Conservation (phyloP, 1,140 invertebrate genomes). For the Psix sp. region DNA sequence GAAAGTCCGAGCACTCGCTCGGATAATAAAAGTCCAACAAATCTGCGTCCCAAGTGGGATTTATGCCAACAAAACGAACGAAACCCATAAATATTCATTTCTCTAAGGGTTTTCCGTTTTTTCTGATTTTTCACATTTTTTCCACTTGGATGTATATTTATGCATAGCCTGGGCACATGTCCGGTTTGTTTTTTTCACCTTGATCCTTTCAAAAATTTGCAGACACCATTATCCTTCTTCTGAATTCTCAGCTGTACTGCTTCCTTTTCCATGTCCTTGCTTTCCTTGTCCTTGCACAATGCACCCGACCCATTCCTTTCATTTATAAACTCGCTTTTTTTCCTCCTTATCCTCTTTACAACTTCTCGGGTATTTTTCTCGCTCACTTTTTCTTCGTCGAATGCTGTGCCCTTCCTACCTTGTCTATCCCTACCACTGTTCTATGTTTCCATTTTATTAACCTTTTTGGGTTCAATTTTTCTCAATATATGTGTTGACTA, state of each 20-base stretch:
- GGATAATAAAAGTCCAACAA: neutral
- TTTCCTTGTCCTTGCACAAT: constrained; percentile 4
- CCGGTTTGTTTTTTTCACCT: constrained; percentile 7
- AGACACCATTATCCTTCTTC: neutral
- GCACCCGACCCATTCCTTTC: constrained; percentile 1
- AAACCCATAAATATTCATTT: too few relatives aligned
- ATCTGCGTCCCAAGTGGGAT: too few relatives aligned
- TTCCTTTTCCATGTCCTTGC: neutral
- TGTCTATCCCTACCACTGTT: neutral
- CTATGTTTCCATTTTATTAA: neutral
- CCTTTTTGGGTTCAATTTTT: neutral
- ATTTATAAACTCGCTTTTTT: constrained; percentile 1
- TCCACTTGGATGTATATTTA: too few relatives aligned
- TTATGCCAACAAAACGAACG: too few relatives aligned
- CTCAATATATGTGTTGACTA: too few relatives aligned
- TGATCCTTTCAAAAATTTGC: constrained; percentile 1
- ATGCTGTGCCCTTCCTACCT: neutral
- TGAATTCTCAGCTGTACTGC: neutral
- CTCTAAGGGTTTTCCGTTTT: too few relatives aligned
- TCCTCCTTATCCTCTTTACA: constrained; percentile 1
- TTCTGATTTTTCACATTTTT: too few relatives aligned
- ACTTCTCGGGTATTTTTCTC: neutral
- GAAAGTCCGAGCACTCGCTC: too few relatives aligned
- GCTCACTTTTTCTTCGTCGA: neutral
- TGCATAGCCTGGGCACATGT: neutral